Evolutionary conservation across 92 coral and sea anemone species (phyloP).

Genomic region (Epizoanthus rinbou): DNA sequence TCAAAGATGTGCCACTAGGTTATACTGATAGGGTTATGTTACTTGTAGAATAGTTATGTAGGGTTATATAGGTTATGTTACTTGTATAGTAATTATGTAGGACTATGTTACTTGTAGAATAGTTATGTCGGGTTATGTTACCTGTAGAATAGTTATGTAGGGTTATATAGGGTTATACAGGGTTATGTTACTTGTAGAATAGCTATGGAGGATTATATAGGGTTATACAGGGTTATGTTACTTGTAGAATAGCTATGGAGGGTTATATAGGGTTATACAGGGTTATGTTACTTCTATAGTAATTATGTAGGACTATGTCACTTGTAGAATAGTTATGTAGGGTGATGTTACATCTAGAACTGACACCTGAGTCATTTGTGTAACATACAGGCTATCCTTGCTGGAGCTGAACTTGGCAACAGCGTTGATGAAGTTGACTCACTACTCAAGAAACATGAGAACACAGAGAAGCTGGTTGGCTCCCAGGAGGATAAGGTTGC

Average conservation of each 20-base stretch:
- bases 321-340: not conserved
- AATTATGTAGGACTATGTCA: not conserved
- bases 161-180: no score
- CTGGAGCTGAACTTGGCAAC: constrained; percentile 89
- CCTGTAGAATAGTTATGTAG: not conserved
- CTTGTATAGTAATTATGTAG: not conserved
- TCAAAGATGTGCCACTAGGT: not conserved
- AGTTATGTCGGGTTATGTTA: not conserved
- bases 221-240: not conserved
- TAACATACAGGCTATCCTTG: constrained; percentile 72
- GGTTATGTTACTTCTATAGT: not conserved
- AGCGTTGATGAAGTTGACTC: constrained; percentile 94
- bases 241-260: not conserved
- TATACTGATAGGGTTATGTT: not conserved
- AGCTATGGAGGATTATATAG: not conserved
- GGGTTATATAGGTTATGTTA: not conserved
- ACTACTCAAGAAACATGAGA: constrained; percentile 89
- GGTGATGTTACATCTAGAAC: no score
- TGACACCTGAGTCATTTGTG: not conserved
- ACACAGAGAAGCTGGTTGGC: constrained; percentile 78
- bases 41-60: not conserved
- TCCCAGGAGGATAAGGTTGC: constrained; percentile 83
- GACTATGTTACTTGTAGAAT: not conserved
- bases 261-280: no score
- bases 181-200: not conserved